Conservation (phyloP, 2,113 vertebrate genomes). For the Tricholaema leucomelas region DNA sequence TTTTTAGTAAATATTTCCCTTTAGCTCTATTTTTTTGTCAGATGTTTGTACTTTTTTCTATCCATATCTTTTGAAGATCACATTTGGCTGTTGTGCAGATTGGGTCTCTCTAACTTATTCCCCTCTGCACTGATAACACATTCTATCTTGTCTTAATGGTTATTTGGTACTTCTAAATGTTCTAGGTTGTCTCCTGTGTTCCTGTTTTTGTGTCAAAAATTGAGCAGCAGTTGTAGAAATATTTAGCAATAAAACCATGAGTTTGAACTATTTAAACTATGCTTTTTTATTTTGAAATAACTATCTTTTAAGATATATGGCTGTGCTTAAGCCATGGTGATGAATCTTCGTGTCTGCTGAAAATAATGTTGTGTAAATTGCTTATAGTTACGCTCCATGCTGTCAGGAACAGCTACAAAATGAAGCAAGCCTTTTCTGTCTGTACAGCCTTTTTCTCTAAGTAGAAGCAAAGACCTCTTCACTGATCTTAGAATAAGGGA, state of each 20-base stretch:
- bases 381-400: neutral
- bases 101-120: neutral
- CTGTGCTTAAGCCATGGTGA: neutral
- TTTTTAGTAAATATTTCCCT: neutral
- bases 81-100: neutral
- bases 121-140: neutral
- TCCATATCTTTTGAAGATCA: neutral
- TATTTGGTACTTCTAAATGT: neutral
- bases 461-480: neutral
- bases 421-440: neutral
- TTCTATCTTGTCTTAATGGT: neutral
- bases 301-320: neutral
- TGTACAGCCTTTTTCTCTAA: neutral
- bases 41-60: neutral
- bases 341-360: neutral
- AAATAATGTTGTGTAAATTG: neutral
- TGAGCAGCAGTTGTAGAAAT: neutral
- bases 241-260: neutral
- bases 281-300: neutral
- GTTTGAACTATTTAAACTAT: neutral
- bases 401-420: neutral
- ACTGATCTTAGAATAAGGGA: neutral
- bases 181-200: neutral
- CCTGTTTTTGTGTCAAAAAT: accelerated
- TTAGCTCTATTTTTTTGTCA: neutral